Conservation (phyloP, 2,797 vertebrate species). For the Moxostoma hubbsi region DNA sequence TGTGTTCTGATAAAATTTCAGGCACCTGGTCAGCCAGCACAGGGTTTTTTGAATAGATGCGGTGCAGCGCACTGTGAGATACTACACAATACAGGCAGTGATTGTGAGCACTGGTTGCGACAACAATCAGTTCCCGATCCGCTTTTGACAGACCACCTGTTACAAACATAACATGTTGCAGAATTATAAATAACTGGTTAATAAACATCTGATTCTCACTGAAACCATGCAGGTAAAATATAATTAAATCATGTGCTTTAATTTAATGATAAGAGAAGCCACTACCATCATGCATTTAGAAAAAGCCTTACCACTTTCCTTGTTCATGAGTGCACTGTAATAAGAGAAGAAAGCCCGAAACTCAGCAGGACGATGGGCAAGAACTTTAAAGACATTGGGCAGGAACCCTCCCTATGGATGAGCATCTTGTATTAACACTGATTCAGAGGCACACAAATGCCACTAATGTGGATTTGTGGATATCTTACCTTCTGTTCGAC, state of each 20-base stretch:
- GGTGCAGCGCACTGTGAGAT: constrained; percentile 83
- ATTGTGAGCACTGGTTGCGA: constrained; percentile 83
- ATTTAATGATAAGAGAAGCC: background rate
- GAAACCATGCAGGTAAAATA: too few species aligned
- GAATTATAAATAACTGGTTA: too few species aligned
- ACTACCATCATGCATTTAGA: background rate
- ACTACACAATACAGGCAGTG: constrained; percentile 86
- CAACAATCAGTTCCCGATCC: constrained; percentile 86
- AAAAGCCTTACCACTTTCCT: constrained; percentile 80
- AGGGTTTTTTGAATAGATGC: constrained; percentile 86
- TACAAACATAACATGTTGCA: constrained; percentile 21
- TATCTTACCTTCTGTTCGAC: too few species aligned
- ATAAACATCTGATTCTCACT: too few species aligned
- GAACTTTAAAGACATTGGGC: constrained; percentile 84
- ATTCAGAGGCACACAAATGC: too few species aligned
- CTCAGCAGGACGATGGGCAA: constrained; percentile 81
- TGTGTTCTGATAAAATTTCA: background rate
- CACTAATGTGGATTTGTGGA: background rate
- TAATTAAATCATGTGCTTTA: background rate
- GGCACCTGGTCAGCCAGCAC: constrained; percentile 84
- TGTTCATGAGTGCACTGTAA: constrained; percentile 88
- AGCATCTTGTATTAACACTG: background rate
- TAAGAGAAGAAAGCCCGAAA: constrained; percentile 89
- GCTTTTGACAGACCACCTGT: constrained; percentile 86
- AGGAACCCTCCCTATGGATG: constrained; percentile 79